Percentiles rank a stretch among this genome's conserved stretches.
These are phyloP conservation scores for Araneus ventricosus DNA, from an alignment of 1,140 invertebrate genomes.

Conservation along the genomic window DNA sequence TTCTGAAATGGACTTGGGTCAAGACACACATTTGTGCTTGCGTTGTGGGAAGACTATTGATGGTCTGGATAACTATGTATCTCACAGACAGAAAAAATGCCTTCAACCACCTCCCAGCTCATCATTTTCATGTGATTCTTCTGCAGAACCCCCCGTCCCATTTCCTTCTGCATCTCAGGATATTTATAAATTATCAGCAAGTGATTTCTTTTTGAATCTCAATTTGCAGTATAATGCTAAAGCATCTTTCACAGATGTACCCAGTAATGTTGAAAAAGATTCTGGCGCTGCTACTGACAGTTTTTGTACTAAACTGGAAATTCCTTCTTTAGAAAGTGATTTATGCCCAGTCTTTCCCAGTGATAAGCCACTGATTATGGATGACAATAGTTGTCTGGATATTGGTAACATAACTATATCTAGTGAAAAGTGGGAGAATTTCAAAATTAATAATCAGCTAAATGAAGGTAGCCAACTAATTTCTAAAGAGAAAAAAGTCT, in stretches of 20 bases:
- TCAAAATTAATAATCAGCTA: background rate
- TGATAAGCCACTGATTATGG: conserved; percentile 67
- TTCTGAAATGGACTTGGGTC: conserved; percentile 82
- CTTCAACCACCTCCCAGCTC: conserved; percentile 7
- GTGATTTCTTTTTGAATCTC: conserved; percentile 86
- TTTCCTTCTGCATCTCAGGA: conserved; percentile 80
- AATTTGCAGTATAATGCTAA: conserved; percentile 89
- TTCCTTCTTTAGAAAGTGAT: conserved; percentile 78
- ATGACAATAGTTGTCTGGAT: conserved; percentile 77
- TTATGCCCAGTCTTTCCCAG: conserved; percentile 64
- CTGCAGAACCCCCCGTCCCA: conserved; percentile 78
- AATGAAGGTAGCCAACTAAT: background rate
- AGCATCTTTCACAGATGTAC: conserved; percentile 58
- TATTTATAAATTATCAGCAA: conserved; percentile 76
- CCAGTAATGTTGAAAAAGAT: conserved; percentile 49
- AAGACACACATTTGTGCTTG: conserved; percentile 91
- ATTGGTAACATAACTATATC: background rate
- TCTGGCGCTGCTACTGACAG: conserved; percentile 77
- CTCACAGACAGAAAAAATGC: conserved; percentile 87
- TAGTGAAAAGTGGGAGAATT: conserved; percentile 9
- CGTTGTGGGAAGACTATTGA: conserved; percentile 90
- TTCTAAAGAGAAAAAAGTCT: background rate
- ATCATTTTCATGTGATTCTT: conserved; percentile 43
- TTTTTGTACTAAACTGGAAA: conserved; percentile 78
- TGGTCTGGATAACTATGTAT: conserved; percentile 90